Evolutionary conservation across 2,888 invertebrate species (phyloP), one percentile per base, ranked within the genome.

Genomic region (Drosophila borborema): DNA sequence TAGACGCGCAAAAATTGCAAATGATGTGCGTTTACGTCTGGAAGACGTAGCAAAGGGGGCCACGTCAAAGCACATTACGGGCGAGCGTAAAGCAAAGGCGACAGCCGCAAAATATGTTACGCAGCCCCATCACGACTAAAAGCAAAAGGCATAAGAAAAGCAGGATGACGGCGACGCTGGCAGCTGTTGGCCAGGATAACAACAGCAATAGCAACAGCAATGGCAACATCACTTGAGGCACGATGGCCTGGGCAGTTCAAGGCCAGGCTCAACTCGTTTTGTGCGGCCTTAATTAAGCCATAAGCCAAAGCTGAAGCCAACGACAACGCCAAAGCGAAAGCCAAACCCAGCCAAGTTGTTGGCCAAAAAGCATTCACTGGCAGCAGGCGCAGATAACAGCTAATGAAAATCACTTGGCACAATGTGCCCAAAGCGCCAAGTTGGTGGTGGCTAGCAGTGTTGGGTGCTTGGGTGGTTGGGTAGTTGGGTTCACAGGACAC

Each of bases 351-450:
- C 53, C 53, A 38, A 53, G 55, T 41, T 55, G 70, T 34, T 53
- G 56, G 66, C 41, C 43, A 51, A 55, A 53, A 55, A 49, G 59
- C 74, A 58, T 40, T 61, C 55, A 58, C 69, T 61, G 63, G 55
- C 67, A 54, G 70, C 77, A 59, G 80, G 83, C 89, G 64, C 65
- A 81, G 78, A 80, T 80, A 82, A 80, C 80, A 66, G 80, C 83
- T 82, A 80, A 80, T 80, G 80, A 82, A 85, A 87, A 89, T 87
- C 89, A 89, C 85, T 86, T 86, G 76, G 80, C 74, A 68, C 82
- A 87, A 79, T 77, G 77, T 85, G 82, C 58, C 65, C 55, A 55
- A 34, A 48, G 45, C 38, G 53, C 46, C 40, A 20, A 56, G 59
- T 40, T 16, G 72, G 43, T 31, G 20, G 45, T 56, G 28, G 28